These are phyloP conservation scores for Apodemus agrarius DNA, from an alignment of 2,797 vertebrate genomes.

Conservation along the genomic window DNA sequence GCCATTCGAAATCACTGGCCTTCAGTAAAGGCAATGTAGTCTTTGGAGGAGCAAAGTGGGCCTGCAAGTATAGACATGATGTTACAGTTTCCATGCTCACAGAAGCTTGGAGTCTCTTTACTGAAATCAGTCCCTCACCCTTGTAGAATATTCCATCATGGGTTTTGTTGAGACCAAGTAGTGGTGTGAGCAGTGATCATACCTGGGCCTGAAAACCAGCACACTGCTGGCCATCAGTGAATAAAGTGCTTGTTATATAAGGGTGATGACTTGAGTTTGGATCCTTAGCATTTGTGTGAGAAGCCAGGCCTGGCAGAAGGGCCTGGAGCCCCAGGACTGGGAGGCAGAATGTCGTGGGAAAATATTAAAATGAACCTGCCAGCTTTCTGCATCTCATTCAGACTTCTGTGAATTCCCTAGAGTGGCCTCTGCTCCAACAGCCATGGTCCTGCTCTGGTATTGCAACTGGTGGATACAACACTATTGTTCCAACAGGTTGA, in stretches of 20 bases:
- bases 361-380: too few relatives aligned
- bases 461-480: too few relatives aligned
- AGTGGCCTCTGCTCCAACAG: too few relatives aligned
- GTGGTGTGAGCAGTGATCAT: not conserved
- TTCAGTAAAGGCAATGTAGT: not conserved
- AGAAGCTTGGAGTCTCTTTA: not conserved
- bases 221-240: not conserved
- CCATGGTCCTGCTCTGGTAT: too few relatives aligned
- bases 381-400: too few relatives aligned
- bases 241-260: not conserved
- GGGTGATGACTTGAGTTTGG: not conserved
- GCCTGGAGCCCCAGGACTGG: too few relatives aligned
- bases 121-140: too few relatives aligned
- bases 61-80: too few relatives aligned
- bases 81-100: not conserved
- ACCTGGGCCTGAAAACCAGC: not conserved
- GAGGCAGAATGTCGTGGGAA: not conserved
- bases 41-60: not conserved
- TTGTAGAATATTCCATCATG: not conserved
- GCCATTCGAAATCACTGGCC: not conserved
- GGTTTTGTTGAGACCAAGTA: not conserved
- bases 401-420: too few relatives aligned
- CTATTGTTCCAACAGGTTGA: too few relatives aligned
- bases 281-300: not conserved
- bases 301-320: too few relatives aligned